phyloP scores from a whole-genome alignment of 92 coral and sea anemone genomes.

The Paramuricea clavata region DNA sequence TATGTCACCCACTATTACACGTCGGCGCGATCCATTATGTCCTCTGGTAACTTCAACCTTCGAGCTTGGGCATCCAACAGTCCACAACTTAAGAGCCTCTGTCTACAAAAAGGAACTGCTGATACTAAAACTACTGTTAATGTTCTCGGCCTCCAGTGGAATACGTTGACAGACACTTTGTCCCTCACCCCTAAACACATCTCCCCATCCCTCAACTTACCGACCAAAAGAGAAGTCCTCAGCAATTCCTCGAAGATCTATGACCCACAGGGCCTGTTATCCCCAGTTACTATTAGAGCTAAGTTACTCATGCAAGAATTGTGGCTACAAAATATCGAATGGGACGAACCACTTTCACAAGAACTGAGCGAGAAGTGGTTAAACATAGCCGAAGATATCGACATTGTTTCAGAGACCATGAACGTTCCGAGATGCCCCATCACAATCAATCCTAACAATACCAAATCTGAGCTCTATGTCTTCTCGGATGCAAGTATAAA shows the following conservation, averaged over 20 bases:
- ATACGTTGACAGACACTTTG: background rate
- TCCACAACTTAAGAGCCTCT: background rate
- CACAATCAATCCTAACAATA: background rate
- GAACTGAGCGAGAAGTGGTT: slow-evolving; percentile 44
- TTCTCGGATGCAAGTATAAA: too few relatives aligned
- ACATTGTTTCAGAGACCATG: slow-evolving; percentile 31
- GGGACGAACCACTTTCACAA: slow-evolving; percentile 64
- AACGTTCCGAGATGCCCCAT: slow-evolving; percentile 55
- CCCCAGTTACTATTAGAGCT: slow-evolving; percentile 58
- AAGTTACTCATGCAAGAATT: slow-evolving; percentile 63
- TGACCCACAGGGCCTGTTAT: slow-evolving; percentile 57
- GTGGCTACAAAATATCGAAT: slow-evolving; percentile 63
- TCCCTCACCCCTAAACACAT: background rate
- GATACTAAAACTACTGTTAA: slow-evolving; percentile 24
- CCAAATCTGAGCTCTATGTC: too few relatives aligned
- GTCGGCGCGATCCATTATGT: background rate
- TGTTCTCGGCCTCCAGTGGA: slow-evolving; percentile 13
- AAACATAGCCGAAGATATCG: slow-evolving; percentile 43
- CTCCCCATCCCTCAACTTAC: background rate
- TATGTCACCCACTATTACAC: background rate
- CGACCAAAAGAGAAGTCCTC: background rate
- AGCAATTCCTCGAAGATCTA: slow-evolving; percentile 4
- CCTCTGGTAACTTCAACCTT: background rate
- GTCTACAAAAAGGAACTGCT: background rate
- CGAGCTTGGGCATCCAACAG: slow-evolving; percentile 55